Evolutionary conservation across 2,113 vertebrate species (phyloP).

Genomic region (Ginglymostoma cirratum): DNA sequence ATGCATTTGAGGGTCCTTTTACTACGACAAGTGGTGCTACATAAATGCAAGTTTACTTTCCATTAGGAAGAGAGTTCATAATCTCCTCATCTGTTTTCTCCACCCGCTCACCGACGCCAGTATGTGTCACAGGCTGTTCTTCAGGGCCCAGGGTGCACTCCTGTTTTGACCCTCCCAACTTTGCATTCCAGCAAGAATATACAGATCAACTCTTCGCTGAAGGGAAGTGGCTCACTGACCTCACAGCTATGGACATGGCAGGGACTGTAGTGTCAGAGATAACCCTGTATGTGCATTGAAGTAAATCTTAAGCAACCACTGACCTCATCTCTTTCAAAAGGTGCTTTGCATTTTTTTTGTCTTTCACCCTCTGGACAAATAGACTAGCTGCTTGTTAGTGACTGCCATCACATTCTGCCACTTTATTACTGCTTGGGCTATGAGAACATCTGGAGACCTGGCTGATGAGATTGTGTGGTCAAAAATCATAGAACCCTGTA

Average conservation of each 20-base stretch:
- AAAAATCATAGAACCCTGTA: too few relatives aligned
- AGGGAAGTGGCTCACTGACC: neutral
- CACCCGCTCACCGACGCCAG: neutral
- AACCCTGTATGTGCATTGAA: too few relatives aligned
- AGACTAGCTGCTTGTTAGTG: neutral
- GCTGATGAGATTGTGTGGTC: neutral
- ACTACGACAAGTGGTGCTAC: neutral
- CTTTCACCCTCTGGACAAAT: neutral
- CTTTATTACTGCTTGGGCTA: too few relatives aligned
- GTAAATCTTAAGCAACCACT: neutral
- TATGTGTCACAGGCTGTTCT: neutral
- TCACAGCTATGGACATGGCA: too few relatives aligned
- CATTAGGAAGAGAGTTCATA: neutral
- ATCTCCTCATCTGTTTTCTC: neutral
- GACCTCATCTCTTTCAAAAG: neutral
- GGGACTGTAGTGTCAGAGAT: too few relatives aligned
- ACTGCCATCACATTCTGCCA: neutral
- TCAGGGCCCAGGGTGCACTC: neutral
- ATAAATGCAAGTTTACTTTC: neutral
- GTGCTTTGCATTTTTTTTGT: neutral
- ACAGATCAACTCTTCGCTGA: neutral
- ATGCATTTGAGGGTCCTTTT: neutral
- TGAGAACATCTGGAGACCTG: neutral
- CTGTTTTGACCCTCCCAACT: neutral
- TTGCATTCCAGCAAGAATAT: neutral